phyloP scores from a whole-genome alignment of 2,888 invertebrate genomes.

The Hyalella azteca region DNA sequence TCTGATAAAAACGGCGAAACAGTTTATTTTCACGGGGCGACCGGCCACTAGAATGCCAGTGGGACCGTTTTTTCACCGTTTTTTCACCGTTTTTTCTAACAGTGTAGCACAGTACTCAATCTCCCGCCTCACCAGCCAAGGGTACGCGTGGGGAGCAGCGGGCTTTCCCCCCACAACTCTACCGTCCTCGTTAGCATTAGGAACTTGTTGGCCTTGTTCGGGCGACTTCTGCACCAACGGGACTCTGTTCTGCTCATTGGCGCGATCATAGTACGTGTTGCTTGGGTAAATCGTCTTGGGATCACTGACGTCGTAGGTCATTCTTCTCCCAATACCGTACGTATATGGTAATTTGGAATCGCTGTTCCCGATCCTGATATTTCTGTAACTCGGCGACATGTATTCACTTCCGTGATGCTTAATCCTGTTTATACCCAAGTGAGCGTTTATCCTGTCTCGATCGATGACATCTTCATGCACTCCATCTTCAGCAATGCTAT shows the following conservation, averaged over 20 bases:
- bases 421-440: background rate
- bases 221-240: background rate
- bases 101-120: no score
- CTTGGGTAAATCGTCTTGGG: slow-evolving; percentile 11
- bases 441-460: background rate
- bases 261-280: slow-evolving; percentile 2
- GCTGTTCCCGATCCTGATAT: background rate
- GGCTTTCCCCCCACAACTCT: slow-evolving; percentile 31
- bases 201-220: background rate
- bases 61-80: no score
- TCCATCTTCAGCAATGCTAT: background rate
- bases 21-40: no score
- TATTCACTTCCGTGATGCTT: background rate
- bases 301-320: slow-evolving; percentile 13
- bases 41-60: no score
- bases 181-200: background rate
- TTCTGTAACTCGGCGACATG: background rate
- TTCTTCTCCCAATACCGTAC: background rate
- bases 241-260: background rate
- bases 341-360: background rate
- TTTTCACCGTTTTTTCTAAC: no score
- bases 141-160: slow-evolving; percentile 17
- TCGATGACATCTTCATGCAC: background rate
- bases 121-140: slow-evolving; percentile 33
- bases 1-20: no score